Conservation (phyloP, 1,140 invertebrate genomes). For the Monochamus saltuarius region DNA sequence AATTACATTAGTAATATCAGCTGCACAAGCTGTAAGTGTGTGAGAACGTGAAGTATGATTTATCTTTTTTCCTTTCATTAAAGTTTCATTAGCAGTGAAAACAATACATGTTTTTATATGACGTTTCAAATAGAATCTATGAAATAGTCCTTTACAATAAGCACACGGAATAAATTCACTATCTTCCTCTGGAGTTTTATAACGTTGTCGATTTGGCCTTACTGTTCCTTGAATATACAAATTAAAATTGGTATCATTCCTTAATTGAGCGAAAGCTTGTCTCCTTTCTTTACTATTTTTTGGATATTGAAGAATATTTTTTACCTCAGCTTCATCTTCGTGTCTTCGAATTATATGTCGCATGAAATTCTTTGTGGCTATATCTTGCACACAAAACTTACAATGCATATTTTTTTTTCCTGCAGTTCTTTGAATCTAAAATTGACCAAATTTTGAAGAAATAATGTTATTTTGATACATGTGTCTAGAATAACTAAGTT, state of each 20-base stretch:
- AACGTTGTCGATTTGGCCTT: constrained; percentile 20
- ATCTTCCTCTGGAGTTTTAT: constrained; percentile 3
- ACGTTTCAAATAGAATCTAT: constrained; percentile 11
- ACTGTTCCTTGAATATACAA: constrained; percentile 17
- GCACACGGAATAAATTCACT: constrained; percentile 8
- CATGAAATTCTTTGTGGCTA: constrained; percentile 27
- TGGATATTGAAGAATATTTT: constrained; percentile 21
- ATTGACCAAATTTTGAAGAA: not conserved
- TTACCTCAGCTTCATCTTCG: constrained; percentile 10
- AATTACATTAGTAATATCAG: constrained; percentile 11
- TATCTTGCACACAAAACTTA: constrained; percentile 24
- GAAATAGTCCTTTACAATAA: constrained; percentile 14
- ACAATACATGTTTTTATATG: constrained; percentile 9
- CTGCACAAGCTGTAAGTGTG: constrained; percentile 10
- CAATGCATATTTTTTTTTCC: constrained; percentile 8
- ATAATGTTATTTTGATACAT: too few relatives aligned
- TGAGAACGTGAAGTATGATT: constrained; percentile 5
- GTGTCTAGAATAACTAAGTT: too few relatives aligned
- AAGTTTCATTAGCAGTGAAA: constrained; percentile 1
- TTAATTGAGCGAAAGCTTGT: constrained; percentile 17
- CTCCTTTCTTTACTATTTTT: constrained; percentile 28
- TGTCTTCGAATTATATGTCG: constrained; percentile 27
- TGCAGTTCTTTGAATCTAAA: not conserved
- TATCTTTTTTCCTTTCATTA: constrained; percentile 2
- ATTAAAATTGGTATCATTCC: constrained; percentile 28